A percentile compares a stretch with the other conserved stretches of the same genome.
Conservation (phyloP, 1,140 invertebrate species). For the Calycopis cecrops region DNA sequence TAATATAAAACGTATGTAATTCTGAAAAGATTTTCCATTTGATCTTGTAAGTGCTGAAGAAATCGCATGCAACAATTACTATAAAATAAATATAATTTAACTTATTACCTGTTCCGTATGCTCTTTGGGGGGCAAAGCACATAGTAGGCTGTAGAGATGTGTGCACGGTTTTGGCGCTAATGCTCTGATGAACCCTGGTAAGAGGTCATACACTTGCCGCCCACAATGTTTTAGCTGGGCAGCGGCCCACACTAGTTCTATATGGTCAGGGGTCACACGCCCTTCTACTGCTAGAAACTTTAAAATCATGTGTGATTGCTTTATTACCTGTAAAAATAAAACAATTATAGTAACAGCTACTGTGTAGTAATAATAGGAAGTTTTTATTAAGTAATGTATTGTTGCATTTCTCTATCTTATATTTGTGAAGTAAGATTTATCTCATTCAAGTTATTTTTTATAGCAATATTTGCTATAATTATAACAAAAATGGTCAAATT, state of each 20-base stretch:
- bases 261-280: constrained; percentile 91
- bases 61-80: too few species aligned
- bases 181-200: constrained; percentile 93
- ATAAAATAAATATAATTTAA: too few species aligned
- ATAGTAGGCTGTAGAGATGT: constrained; percentile 90
- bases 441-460: too few species aligned
- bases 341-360: too few species aligned
- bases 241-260: constrained; percentile 93
- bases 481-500: background rate
- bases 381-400: too few species aligned
- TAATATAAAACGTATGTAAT: too few species aligned
- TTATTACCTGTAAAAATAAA: constrained; percentile 81
- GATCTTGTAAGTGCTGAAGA: too few species aligned
- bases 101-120: constrained; percentile 89
- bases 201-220: constrained; percentile 92
- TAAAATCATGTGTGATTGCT: constrained; percentile 94
- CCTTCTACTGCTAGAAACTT: constrained; percentile 95
- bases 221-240: constrained; percentile 96
- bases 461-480: too few species aligned
- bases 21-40: too few species aligned
- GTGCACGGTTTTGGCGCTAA: constrained; percentile 90
- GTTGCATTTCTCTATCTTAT: too few species aligned
- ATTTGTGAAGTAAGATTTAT: too few species aligned
- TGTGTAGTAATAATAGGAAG: too few species aligned
- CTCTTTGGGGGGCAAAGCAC: constrained; percentile 89